Percentiles rank a stretch among this genome's conserved stretches.
Conservation (phyloP, 92 coral and sea anemone species). For the Phenganax marumi region DNA sequence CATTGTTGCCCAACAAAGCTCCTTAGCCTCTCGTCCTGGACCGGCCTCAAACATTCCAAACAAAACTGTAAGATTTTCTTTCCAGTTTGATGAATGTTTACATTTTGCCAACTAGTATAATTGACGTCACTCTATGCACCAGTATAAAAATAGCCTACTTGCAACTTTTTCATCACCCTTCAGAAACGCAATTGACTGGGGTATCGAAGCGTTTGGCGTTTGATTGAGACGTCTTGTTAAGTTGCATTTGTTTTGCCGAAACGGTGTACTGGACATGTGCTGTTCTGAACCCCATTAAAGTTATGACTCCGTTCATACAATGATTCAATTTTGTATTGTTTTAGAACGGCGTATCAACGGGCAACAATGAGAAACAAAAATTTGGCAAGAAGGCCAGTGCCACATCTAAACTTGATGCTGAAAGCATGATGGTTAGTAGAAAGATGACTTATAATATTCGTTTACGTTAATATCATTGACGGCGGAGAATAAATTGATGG, state of each 20-base stretch:
- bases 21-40: background rate
- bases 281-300: no score
- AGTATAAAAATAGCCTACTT: no score
- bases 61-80: conserved; percentile 1
- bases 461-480: background rate
- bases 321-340: background rate
- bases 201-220: no score
- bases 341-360: background rate
- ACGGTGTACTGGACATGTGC: no score
- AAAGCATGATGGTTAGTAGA: background rate
- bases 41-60: background rate
- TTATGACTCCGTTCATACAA: no score
- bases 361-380: conserved; percentile 1
- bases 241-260: no score
- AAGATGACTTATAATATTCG: background rate
- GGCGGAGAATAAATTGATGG: background rate
- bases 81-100: background rate
- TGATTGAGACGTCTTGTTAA: no score
- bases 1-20: conserved; percentile 73
- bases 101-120: background rate
- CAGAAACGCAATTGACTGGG: no score
- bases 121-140: no score
- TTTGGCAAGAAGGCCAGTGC: background rate
- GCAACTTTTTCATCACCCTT: no score
- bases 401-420: conserved; percentile 7